These are phyloP conservation scores for Rhadinocentrus ornatus DNA, from an alignment of 2,797 vertebrate species.

Conservation along the genomic window DNA sequence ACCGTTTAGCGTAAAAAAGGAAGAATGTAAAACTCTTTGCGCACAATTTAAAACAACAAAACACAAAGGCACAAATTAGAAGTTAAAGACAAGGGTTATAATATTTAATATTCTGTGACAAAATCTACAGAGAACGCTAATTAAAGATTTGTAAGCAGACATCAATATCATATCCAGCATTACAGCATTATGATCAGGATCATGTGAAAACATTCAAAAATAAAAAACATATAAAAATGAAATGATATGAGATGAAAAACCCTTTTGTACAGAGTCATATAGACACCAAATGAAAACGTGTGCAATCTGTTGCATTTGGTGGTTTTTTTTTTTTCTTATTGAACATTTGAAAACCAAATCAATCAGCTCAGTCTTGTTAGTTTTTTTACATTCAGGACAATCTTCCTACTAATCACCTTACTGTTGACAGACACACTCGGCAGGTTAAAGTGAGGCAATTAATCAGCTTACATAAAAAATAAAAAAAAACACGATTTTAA, in stretches of 20 bases:
- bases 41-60: not conserved
- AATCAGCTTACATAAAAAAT: constrained; percentile 20
- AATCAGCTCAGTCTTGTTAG: constrained; percentile 39
- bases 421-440: constrained; percentile 35
- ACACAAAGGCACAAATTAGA: constrained; percentile 29
- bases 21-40: not conserved
- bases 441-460: constrained; percentile 44
- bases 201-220: constrained; percentile 60
- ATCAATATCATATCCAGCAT: constrained; percentile 81
- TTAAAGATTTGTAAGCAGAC: constrained; percentile 82
- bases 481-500: constrained; percentile 26
- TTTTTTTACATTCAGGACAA: constrained; percentile 75
- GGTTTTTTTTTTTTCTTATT: constrained; percentile 29
- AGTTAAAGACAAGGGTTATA: constrained; percentile 73
- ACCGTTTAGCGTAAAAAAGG: not conserved
- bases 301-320: constrained; percentile 61
- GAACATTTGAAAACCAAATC: constrained; percentile 33
- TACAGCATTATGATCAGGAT: constrained; percentile 72
- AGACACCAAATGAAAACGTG: constrained; percentile 53
- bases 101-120: constrained; percentile 86
- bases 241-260: constrained; percentile 43
- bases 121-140: constrained; percentile 82
- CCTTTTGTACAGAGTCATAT: constrained; percentile 43
- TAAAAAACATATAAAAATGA: constrained; percentile 56
- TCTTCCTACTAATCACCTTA: constrained; percentile 7